Percentiles rank a stretch among this genome's conserved stretches.
These are phyloP conservation scores for Pelecanoides urinatrix DNA, from an alignment of 2,113 vertebrate species.

Conservation along the genomic window DNA sequence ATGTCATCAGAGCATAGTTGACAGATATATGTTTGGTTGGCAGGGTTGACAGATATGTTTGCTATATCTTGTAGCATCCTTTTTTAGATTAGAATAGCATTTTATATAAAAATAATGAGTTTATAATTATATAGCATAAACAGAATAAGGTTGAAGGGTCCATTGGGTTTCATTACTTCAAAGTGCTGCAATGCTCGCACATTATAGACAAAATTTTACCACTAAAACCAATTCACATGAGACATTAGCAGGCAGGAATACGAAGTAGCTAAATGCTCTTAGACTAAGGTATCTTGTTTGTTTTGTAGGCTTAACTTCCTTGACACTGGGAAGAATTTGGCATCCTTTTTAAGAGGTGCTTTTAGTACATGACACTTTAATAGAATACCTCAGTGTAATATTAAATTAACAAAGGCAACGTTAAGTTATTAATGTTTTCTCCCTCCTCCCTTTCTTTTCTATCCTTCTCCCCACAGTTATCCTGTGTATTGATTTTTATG, in stretches of 20 bases:
- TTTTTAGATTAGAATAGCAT: background rate
- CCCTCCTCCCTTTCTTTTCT: slow-evolving; percentile 43
- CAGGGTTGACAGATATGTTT: background rate
- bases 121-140: slow-evolving; percentile 69
- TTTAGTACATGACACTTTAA: slow-evolving; percentile 72
- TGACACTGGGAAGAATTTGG: slow-evolving; percentile 70
- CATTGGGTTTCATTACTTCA: slow-evolving; percentile 67
- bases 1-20: background rate
- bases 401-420: slow-evolving; percentile 70
- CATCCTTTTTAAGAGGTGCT: slow-evolving; percentile 61
- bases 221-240: slow-evolving; percentile 46
- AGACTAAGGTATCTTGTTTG: slow-evolving; percentile 57
- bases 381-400: slow-evolving; percentile 70
- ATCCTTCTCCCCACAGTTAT: slow-evolving; percentile 30
- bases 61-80: background rate
- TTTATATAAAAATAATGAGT: slow-evolving; percentile 62
- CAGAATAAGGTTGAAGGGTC: slow-evolving; percentile 61
- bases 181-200: slow-evolving; percentile 50
- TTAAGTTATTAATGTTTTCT: slow-evolving; percentile 61
- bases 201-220: slow-evolving; percentile 47
- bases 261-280: slow-evolving; percentile 51
- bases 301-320: slow-evolving; percentile 67
- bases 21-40: background rate
- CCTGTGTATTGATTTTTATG: slow-evolving; percentile 23
- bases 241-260: slow-evolving; percentile 33